phyloP scores from a whole-genome alignment of 2,888 invertebrate genomes.

The Heliconius hortense region DNA sequence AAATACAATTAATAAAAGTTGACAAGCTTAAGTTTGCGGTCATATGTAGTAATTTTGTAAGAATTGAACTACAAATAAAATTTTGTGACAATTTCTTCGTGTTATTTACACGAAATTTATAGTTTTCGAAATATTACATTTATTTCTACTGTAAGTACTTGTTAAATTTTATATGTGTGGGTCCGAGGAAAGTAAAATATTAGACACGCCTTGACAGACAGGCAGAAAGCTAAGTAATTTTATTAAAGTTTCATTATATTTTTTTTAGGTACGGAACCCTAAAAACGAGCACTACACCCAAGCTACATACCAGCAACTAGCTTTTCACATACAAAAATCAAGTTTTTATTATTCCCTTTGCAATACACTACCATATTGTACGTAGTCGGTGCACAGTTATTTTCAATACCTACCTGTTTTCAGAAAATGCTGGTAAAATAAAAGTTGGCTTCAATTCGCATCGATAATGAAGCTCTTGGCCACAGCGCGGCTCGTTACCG shows the following conservation, averaged over 20 bases:
- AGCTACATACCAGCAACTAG: background rate
- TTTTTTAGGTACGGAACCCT: background rate
- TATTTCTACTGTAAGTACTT: too few species aligned
- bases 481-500: constrained; percentile 32
- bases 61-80: background rate
- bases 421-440: constrained; percentile 27
- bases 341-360: background rate
- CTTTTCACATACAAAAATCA: constrained; percentile 23
- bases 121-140: background rate
- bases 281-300: background rate
- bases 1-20: background rate
- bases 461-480: constrained; percentile 34
- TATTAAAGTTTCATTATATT: background rate
- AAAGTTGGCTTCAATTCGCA: constrained; percentile 29
- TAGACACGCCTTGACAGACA: background rate
- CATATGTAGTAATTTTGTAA: background rate
- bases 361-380: constrained; percentile 8
- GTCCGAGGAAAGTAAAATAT: too few species aligned
- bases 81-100: too few species aligned
- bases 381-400: constrained; percentile 6
- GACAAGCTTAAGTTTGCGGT: background rate
- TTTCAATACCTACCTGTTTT: constrained; percentile 26
- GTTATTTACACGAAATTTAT: background rate
- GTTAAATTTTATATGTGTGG: too few species aligned
- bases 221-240: background rate